A percentile compares a stretch with the other conserved stretches of the same genome.
Conservation (phyloP, 2,888 invertebrate species). For the Synergus laeviventris region DNA sequence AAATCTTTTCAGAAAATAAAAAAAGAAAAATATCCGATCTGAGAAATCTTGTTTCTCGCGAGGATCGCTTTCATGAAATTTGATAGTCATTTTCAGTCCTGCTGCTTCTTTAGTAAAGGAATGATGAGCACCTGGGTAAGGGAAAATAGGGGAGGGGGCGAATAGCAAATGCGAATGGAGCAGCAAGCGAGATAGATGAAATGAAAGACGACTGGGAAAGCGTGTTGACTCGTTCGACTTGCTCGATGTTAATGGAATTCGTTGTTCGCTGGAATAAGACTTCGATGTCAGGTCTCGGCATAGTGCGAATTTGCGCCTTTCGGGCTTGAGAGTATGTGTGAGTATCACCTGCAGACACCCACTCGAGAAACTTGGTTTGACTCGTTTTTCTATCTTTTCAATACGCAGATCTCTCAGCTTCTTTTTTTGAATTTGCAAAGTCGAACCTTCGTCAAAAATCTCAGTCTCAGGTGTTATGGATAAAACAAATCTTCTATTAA, state of each 20-base stretch:
- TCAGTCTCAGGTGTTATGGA: slow-evolving; percentile 43
- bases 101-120: not conserved
- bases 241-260: slow-evolving; percentile 66
- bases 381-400: slow-evolving; percentile 43
- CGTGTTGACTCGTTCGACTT: slow-evolving; percentile 59
- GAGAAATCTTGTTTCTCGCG: not conserved
- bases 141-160: slow-evolving; percentile 8
- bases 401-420: slow-evolving; percentile 47
- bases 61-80: not conserved
- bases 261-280: slow-evolving; percentile 65
- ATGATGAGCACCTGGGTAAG: not conserved
- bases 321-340: slow-evolving; percentile 43
- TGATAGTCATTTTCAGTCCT: slow-evolving; percentile 2
- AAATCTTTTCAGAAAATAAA: not conserved
- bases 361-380: slow-evolving; percentile 40
- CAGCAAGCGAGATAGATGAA: slow-evolving; percentile 53
- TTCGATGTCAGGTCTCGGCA: slow-evolving; percentile 57
- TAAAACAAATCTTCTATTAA: not conserved
- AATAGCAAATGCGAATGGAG: slow-evolving; percentile 48
- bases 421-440: slow-evolving; percentile 27
- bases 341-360: slow-evolving; percentile 45
- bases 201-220: slow-evolving; percentile 58
- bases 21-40: not conserved
- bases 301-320: slow-evolving; percentile 51
- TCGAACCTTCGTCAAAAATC: slow-evolving; percentile 7